These are phyloP conservation scores for Erpornis zantholeuca DNA, from an alignment of 2,113 vertebrate genomes.

Conservation along the genomic window DNA sequence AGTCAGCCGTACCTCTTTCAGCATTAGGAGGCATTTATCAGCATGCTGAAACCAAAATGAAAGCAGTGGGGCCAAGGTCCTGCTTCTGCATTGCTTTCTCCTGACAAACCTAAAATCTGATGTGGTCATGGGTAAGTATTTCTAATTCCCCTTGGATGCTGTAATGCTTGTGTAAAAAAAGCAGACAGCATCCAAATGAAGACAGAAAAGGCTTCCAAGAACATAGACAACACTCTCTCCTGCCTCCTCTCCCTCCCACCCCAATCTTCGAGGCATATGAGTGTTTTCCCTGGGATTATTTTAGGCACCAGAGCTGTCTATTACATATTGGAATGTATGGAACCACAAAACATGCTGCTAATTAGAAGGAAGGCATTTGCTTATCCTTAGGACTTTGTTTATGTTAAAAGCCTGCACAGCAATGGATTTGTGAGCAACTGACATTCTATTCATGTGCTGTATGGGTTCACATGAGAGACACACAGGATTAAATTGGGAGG, in stretches of 20 bases:
- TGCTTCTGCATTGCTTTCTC: conserved; percentile 21
- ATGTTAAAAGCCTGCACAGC: not conserved
- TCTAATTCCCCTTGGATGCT: conserved; percentile 53
- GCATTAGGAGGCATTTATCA: conserved; percentile 5
- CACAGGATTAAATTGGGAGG: not conserved
- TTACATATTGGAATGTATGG: conserved; percentile 20
- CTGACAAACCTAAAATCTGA: conserved; percentile 37
- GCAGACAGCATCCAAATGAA: conserved; percentile 43
- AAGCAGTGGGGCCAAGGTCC: not conserved
- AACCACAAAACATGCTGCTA: conserved; percentile 43
- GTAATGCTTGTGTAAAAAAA: conserved; percentile 61
- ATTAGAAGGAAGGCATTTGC: conserved; percentile 29
- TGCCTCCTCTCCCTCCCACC: not conserved
- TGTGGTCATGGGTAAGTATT: conserved; percentile 47
- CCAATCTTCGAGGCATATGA: not conserved
- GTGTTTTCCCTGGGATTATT: conserved; percentile 22
- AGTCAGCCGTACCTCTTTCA: not conserved
- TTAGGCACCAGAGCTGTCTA: not conserved
- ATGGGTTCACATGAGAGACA: not conserved
- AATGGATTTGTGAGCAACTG: conserved; percentile 8
- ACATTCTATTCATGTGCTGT: not conserved
- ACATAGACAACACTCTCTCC: conserved; percentile 29
- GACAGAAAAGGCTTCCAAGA: conserved; percentile 46
- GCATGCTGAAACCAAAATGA: not conserved
- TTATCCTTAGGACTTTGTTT: conserved; percentile 32